phyloP scores from a whole-genome alignment of 2,113 vertebrate species.

The Athene cunicularia region DNA sequence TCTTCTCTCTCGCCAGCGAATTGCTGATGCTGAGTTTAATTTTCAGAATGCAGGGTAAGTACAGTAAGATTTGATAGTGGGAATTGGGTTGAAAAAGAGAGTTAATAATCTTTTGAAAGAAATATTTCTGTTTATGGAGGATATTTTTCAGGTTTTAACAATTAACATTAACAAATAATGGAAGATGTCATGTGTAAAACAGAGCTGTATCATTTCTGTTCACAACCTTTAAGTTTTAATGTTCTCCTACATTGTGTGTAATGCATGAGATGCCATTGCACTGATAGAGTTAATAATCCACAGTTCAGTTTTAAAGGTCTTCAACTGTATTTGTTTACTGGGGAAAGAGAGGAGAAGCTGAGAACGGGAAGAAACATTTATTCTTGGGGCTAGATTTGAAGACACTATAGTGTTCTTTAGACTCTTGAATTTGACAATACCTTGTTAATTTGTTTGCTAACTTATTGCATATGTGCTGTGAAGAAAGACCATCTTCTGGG shows the following conservation, averaged over 20 bases:
- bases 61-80: background rate
- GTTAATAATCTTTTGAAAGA: background rate
- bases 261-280: background rate
- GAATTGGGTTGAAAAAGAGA: background rate
- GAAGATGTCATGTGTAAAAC: background rate
- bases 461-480: background rate
- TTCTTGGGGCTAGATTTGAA: background rate
- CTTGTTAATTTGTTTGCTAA: background rate
- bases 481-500: background rate
- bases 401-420: background rate
- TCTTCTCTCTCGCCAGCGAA: slow-evolving; percentile 64
- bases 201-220: background rate
- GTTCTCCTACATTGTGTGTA: fast-evolving
- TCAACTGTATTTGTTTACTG: background rate
- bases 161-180: background rate
- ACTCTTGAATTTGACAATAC: background rate
- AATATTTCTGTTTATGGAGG: background rate
- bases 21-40: slow-evolving; percentile 38
- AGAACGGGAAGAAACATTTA: background rate
- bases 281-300: background rate
- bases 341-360: background rate
- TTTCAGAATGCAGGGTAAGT: slow-evolving; percentile 80
- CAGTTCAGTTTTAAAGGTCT: background rate
- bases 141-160: background rate
- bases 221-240: background rate